Conservation (phyloP, 2,797 vertebrate species). For the Gouania willdenowi region DNA sequence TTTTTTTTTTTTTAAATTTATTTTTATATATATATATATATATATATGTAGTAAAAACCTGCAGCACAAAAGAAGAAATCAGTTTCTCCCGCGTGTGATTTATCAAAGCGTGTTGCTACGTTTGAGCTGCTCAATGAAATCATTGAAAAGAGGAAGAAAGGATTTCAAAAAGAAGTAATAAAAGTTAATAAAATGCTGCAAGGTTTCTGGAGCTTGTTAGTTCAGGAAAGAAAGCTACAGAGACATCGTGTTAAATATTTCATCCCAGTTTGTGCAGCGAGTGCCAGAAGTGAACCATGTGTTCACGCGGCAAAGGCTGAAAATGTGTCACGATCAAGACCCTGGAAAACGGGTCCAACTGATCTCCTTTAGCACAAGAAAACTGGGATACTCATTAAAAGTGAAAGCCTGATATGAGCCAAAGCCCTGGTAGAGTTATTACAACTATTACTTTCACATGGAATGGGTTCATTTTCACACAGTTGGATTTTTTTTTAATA, state of each 20-base stretch:
- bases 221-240: slow-evolving; percentile 30
- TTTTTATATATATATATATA: no score
- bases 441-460: no score
- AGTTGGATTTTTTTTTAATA: no score
- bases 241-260: slow-evolving; percentile 61
- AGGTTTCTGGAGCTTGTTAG: slow-evolving; percentile 47
- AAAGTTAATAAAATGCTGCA: slow-evolving; percentile 21
- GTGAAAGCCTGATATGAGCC: slow-evolving; percentile 12
- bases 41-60: no score
- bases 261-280: slow-evolving; percentile 44
- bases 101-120: slow-evolving; percentile 9
- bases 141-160: neutral
- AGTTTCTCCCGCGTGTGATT: no score
- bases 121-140: slow-evolving; percentile 37
- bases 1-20: no score
- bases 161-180: slow-evolving; percentile 8
- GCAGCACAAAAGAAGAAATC: no score
- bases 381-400: slow-evolving; percentile 14
- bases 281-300: slow-evolving; percentile 37
- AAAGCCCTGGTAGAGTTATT: no score
- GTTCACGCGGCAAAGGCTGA: slow-evolving; percentile 11
- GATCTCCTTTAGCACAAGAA: slow-evolving; percentile 12
- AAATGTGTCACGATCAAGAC: slow-evolving; percentile 36
- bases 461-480: no score
- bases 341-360: slow-evolving; percentile 22